These are phyloP conservation scores for Psilanteris sp. DNA, from an alignment of 1,140 invertebrate species.

Conservation along the genomic window DNA sequence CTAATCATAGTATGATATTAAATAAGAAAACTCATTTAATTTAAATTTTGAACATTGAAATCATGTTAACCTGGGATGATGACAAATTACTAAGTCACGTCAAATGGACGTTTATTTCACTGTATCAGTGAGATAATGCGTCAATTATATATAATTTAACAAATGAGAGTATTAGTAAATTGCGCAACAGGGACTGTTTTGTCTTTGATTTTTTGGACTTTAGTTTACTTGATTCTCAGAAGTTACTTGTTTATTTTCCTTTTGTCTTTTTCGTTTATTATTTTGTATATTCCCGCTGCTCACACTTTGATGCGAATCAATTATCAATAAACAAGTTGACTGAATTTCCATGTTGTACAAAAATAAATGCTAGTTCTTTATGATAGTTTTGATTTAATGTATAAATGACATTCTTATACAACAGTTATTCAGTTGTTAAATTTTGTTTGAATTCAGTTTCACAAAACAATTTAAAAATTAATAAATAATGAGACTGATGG, in stretches of 20 bases:
- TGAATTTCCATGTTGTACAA: slow-evolving; percentile 7
- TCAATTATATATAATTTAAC: slow-evolving; percentile 71
- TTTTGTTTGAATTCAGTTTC: no score
- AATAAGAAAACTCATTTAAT: no score
- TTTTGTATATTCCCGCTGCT: no score
- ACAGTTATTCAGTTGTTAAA: slow-evolving; percentile 1
- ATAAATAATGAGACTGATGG: no score
- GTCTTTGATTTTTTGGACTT: slow-evolving; percentile 9
- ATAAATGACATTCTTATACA: slow-evolving; percentile 3
- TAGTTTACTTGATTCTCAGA: slow-evolving; percentile 21
- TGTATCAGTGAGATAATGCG: slow-evolving; percentile 78
- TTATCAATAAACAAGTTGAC: background rate
- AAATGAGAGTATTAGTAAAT: slow-evolving; percentile 74
- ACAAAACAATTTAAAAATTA: no score
- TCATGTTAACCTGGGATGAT: slow-evolving; percentile 69
- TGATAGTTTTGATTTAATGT: slow-evolving; percentile 1
- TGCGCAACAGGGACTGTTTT: slow-evolving; percentile 51
- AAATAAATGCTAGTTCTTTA: background rate
- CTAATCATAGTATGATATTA: no score
- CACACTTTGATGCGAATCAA: slow-evolving; percentile 38
- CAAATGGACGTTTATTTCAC: slow-evolving; percentile 72
- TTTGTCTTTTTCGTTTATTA: background rate
- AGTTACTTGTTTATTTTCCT: no score
- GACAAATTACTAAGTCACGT: slow-evolving; percentile 72
- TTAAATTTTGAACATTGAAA: background rate